Conservation (phyloP, 2,113 vertebrate genomes). For the Heterotilapia buettikoferi region DNA sequence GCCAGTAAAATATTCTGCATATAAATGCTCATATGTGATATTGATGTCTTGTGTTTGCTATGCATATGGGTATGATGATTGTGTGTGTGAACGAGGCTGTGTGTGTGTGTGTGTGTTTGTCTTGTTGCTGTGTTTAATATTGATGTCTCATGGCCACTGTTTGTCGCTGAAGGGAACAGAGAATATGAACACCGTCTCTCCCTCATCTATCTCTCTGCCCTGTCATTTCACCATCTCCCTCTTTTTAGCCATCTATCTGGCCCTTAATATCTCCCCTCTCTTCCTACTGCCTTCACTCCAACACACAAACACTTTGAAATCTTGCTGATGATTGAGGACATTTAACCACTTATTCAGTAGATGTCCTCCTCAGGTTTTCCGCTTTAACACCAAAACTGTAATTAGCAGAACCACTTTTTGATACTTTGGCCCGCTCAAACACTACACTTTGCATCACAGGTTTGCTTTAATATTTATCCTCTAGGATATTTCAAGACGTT, state of each 20-base stretch:
- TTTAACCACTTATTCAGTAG: neutral
- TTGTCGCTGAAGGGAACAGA: conserved; percentile 68
- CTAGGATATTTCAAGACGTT: neutral
- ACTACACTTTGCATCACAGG: neutral
- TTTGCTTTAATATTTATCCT: neutral
- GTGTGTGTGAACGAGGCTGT: neutral
- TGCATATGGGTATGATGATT: conserved; percentile 48
- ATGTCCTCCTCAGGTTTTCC: neutral
- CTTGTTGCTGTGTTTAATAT: conserved; percentile 69
- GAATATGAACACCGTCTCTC: conserved; percentile 66
- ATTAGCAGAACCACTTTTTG: neutral
- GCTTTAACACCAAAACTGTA: neutral
- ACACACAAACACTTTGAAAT: neutral
- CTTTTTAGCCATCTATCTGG: conserved; percentile 45
- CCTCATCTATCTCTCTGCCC: conserved; percentile 63
- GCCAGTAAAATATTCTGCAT: conserved; percentile 75
- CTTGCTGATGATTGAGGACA: neutral
- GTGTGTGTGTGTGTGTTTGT: conserved; percentile 19
- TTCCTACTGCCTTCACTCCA: neutral
- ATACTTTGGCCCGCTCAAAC: neutral
- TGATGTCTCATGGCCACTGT: conserved; percentile 65
- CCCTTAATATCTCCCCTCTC: conserved; percentile 22
- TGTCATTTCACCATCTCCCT: conserved; percentile 57
- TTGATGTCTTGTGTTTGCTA: conserved; percentile 69
- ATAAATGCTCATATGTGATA: conserved; percentile 78